These are phyloP conservation scores for Amphilophus citrinellus DNA, from an alignment of 2,113 vertebrate species.

Conservation along the genomic window DNA sequence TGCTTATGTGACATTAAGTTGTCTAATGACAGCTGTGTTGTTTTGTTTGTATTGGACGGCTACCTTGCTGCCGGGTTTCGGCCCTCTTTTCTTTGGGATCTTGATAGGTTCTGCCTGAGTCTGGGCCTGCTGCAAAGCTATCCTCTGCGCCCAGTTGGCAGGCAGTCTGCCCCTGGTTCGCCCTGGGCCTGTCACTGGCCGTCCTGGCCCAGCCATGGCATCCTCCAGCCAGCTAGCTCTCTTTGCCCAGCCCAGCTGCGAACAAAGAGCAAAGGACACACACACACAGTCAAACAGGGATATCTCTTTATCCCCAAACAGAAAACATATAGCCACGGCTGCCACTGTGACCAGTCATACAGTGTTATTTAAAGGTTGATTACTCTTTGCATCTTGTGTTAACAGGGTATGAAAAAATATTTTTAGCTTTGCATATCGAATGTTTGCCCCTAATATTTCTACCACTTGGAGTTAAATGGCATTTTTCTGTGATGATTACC, in stretches of 20 bases:
- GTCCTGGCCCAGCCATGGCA: slow-evolving; percentile 87
- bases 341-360: neutral
- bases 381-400: neutral
- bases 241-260: slow-evolving; percentile 80
- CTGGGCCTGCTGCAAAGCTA: slow-evolving; percentile 85
- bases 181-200: slow-evolving; percentile 83
- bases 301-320: neutral
- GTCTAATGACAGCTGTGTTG: neutral
- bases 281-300: neutral
- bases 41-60: neutral
- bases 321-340: neutral
- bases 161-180: slow-evolving; percentile 88
- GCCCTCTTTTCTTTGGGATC: slow-evolving; percentile 98
- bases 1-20: neutral
- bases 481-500: neutral
- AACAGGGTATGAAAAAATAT: neutral
- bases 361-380: neutral
- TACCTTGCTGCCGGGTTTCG: slow-evolving; percentile 99
- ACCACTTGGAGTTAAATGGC: neutral
- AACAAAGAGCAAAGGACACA: neutral
- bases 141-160: slow-evolving; percentile 83
- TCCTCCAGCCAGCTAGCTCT: slow-evolving; percentile 86
- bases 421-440: neutral
- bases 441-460: neutral
- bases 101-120: slow-evolving; percentile 87